Evolutionary conservation across 1,140 invertebrate species (phyloP).

Genomic region (Himalopsyche phryganea): DNA sequence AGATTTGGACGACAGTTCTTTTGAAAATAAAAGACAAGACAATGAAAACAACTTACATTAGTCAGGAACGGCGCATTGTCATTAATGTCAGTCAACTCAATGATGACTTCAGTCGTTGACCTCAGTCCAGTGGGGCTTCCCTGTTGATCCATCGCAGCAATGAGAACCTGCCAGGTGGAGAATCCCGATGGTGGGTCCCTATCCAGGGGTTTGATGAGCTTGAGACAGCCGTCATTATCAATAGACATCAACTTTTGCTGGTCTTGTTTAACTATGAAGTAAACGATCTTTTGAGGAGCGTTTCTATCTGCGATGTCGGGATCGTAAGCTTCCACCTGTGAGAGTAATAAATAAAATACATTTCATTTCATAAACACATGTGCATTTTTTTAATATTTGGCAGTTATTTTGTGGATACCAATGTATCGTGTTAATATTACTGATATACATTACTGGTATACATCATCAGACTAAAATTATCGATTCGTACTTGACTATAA

Average conservation of each 20-base stretch:
- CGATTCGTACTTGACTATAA: too few relatives aligned
- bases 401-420: neutral
- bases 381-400: too few relatives aligned
- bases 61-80: constrained; percentile 85
- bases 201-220: constrained; percentile 75
- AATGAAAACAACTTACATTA: constrained; percentile 57
- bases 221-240: constrained; percentile 70
- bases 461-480: too few relatives aligned
- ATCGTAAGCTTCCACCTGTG: constrained; percentile 75
- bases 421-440: neutral
- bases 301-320: constrained; percentile 75
- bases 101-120: constrained; percentile 65
- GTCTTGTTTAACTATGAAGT: constrained; percentile 67
- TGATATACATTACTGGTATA: too few relatives aligned
- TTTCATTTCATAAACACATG: too few relatives aligned
- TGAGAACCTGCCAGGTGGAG: constrained; percentile 77
- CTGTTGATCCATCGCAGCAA: constrained; percentile 79
- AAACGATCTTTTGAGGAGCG: constrained; percentile 73
- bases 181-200: constrained; percentile 81
- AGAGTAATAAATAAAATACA: too few relatives aligned
- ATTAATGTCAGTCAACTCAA: constrained; percentile 80
- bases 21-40: too few relatives aligned
- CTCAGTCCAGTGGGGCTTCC: constrained; percentile 60
- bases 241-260: constrained; percentile 67
- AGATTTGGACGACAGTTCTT: too few relatives aligned